Percentiles rank a stretch among this genome's conserved stretches.
These are phyloP conservation scores for Nowickia ferox DNA, from an alignment of 2,888 invertebrate genomes.

Conservation along the genomic window DNA sequence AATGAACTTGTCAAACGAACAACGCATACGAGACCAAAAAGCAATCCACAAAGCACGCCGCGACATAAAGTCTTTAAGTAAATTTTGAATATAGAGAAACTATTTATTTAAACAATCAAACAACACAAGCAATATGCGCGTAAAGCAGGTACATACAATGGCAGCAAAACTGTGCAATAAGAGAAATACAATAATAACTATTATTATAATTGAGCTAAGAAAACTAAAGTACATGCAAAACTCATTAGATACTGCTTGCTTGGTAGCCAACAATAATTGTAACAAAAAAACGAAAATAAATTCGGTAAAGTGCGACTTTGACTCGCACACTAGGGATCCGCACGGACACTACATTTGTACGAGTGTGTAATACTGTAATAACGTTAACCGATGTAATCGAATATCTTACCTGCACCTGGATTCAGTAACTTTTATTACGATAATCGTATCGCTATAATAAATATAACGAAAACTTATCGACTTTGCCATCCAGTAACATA, in stretches of 20 bases:
- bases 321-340: too few relatives aligned
- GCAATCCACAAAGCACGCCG: constrained; percentile 22
- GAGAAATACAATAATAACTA: neutral
- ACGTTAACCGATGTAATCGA: too few relatives aligned
- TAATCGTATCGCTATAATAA: too few relatives aligned
- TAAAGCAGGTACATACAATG: neutral
- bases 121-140: neutral
- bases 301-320: too few relatives aligned
- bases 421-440: too few relatives aligned
- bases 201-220: constrained; percentile 1
- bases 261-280: neutral
- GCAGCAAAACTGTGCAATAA: neutral
- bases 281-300: neutral
- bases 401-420: too few relatives aligned
- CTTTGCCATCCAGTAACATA: too few relatives aligned
- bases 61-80: neutral
- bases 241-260: too few relatives aligned
- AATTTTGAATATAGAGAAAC: neutral
- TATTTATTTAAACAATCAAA: neutral
- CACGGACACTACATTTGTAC: too few relatives aligned
- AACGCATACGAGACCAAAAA: constrained; percentile 11
- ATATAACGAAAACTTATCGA: too few relatives aligned
- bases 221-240: neutral
- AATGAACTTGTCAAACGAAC: constrained; percentile 62
- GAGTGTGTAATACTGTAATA: too few relatives aligned